Conservation (phyloP, 2,113 vertebrate genomes). For the Triplophysa dalaica region DNA sequence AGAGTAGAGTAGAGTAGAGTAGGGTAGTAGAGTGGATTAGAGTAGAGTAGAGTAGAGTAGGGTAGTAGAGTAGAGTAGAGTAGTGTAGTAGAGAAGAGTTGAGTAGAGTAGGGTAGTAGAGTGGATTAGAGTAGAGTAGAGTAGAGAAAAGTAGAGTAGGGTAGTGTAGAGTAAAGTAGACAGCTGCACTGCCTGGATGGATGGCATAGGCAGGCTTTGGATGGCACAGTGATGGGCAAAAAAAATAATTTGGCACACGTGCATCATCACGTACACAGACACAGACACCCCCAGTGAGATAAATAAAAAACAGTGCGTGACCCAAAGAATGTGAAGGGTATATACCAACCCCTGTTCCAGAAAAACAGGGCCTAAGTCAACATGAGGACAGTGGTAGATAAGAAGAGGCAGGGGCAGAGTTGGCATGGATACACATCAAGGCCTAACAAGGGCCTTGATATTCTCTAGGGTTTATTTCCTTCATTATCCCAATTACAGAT, state of each 20-base stretch:
- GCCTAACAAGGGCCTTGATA: slow-evolving; percentile 2
- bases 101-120: too few relatives aligned
- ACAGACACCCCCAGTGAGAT: not conserved
- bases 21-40: too few relatives aligned
- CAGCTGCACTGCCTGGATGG: slow-evolving; percentile 38
- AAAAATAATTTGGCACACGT: slow-evolving; percentile 11
- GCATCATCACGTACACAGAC: slow-evolving; percentile 16
- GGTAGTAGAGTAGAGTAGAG: too few relatives aligned
- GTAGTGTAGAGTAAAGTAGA: too few relatives aligned
- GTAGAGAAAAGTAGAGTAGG: too few relatives aligned
- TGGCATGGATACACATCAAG: slow-evolving; percentile 15
- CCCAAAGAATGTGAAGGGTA: not conserved
- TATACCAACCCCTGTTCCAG: not conserved
- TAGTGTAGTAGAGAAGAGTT: too few relatives aligned
- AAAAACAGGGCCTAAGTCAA: not conserved
- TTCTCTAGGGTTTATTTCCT: slow-evolving; percentile 12
- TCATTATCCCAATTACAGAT: slow-evolving; percentile 42
- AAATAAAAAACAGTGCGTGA: not conserved
- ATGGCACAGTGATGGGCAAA: slow-evolving; percentile 34
- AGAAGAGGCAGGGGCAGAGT: not conserved
- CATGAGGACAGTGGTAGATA: not conserved
- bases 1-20: too few relatives aligned
- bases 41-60: too few relatives aligned
- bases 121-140: too few relatives aligned
- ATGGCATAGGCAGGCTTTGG: slow-evolving; percentile 20